Evolutionary conservation across 1,140 invertebrate genomes (phyloP).

Genomic region (Leptopilina boulardi): DNA sequence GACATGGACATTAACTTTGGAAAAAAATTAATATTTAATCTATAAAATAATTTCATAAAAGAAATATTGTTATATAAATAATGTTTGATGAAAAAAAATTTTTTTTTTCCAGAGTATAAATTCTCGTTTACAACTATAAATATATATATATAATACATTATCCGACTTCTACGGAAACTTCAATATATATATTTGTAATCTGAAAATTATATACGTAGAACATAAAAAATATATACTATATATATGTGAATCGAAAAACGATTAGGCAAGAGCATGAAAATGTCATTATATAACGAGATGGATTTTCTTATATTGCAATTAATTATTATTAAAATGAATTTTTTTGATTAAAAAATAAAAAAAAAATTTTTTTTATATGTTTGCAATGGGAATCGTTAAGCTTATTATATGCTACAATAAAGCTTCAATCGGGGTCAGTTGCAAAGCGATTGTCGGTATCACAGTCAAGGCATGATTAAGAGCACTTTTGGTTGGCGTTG

Average conservation of each 20-base stretch:
- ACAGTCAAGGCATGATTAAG: conserved; percentile 62
- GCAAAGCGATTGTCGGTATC: conserved; percentile 62
- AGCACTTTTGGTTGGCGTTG: conserved; percentile 52
- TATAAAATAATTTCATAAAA: no score
- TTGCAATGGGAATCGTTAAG: conserved; percentile 54
- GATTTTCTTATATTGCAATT: conserved; percentile 12
- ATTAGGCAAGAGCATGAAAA: conserved; percentile 17
- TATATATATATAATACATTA: neutral
- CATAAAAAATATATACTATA: neutral
- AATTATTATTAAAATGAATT: conserved; percentile 42
- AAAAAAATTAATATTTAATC: no score
- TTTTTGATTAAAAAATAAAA: conserved; percentile 34
- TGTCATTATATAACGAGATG: conserved; percentile 13
- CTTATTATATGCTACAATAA: conserved; percentile 64
- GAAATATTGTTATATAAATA: neutral
- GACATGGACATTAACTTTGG: no score
- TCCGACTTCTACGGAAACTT: conserved; percentile 8
- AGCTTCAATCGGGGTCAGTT: conserved; percentile 61
- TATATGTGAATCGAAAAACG: neutral
- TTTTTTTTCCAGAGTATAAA: neutral
- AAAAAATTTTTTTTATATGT: conserved; percentile 40
- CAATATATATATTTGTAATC: conserved; percentile 5
- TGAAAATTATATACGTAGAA: conserved; percentile 21
- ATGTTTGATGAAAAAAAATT: neutral
- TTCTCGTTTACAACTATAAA: neutral